Evolutionary conservation across 1,140 invertebrate species (phyloP).

Genomic region (Rhopalosiphum padi): DNA sequence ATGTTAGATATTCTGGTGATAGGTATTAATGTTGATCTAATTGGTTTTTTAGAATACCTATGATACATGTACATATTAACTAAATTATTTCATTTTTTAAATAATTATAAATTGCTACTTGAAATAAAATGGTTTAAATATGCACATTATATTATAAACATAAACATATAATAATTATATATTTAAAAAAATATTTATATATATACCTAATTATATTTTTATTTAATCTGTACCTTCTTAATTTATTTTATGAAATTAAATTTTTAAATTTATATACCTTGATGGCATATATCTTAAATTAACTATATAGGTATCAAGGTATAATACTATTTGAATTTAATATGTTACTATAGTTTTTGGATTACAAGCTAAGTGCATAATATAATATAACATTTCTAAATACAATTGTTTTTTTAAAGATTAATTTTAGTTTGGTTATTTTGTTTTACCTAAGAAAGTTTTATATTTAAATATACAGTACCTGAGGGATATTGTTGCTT

Average conservation of each 20-base stretch:
- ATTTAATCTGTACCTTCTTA: neutral
- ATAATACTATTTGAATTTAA: neutral
- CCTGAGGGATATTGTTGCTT: neutral
- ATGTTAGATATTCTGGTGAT: neutral
- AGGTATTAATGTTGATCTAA: neutral
- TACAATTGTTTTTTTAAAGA: neutral
- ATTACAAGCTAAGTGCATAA: too few species aligned
- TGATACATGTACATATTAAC: neutral
- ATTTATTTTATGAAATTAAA: neutral
- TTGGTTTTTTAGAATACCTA: neutral
- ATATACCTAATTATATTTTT: neutral
- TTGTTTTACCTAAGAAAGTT: neutral
- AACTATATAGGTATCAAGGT: neutral
- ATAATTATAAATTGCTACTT: neutral
- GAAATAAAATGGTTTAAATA: neutral
- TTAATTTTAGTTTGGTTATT: neutral
- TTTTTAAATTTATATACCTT: neutral
- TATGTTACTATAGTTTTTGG: too few species aligned
- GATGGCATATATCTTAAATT: neutral
- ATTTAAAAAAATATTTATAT: neutral
- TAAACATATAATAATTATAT: neutral
- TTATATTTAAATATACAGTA: neutral
- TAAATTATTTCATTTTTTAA: neutral
- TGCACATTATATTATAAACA: neutral
- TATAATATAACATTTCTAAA: neutral